phyloP scores from a whole-genome alignment of 1,140 invertebrate genomes.

The Drosophila leontia region DNA sequence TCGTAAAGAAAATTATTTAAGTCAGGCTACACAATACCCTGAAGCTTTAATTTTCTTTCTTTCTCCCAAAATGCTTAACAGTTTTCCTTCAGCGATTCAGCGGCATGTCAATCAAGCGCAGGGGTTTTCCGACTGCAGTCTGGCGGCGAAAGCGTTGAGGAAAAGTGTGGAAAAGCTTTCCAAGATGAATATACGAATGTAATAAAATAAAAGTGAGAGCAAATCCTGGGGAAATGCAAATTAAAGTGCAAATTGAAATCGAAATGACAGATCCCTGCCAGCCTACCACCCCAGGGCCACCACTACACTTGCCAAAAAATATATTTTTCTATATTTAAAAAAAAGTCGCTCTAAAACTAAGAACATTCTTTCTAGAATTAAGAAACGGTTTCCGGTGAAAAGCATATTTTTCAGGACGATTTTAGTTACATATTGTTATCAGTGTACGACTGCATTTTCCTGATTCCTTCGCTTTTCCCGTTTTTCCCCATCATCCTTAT shows the following conservation, averaged over 20 bases:
- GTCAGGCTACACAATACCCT: too few species aligned
- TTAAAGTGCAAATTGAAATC: conserved; percentile 50
- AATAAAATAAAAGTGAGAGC: conserved; percentile 39
- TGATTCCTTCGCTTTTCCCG: not conserved
- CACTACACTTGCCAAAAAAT: too few species aligned
- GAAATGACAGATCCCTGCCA: conserved; percentile 35
- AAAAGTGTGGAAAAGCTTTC: conserved; percentile 16
- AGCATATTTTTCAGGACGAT: too few species aligned
- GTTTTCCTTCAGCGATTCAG: conserved; percentile 4
- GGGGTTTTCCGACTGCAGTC: conserved; percentile 23
- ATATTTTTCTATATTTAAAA: too few species aligned
- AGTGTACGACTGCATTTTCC: not conserved
- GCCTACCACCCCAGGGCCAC: conserved; percentile 11
- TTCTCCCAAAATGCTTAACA: not conserved
- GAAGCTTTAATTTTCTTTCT: not conserved
- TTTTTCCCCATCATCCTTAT: conserved; percentile 6
- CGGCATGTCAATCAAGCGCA: conserved; percentile 41
- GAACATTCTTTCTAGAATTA: too few species aligned
- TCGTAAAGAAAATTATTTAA: too few species aligned
- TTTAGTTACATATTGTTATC: too few species aligned
- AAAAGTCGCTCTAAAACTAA: too few species aligned
- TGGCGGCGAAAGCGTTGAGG: not conserved
- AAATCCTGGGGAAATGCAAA: conserved; percentile 31
- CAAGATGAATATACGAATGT: conserved; percentile 10
- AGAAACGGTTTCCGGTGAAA: too few species aligned